A percentile compares a stretch with the other conserved stretches of the same genome.
phyloP scores from a whole-genome alignment of 2,888 invertebrate genomes.

The Trachelus stipa region DNA sequence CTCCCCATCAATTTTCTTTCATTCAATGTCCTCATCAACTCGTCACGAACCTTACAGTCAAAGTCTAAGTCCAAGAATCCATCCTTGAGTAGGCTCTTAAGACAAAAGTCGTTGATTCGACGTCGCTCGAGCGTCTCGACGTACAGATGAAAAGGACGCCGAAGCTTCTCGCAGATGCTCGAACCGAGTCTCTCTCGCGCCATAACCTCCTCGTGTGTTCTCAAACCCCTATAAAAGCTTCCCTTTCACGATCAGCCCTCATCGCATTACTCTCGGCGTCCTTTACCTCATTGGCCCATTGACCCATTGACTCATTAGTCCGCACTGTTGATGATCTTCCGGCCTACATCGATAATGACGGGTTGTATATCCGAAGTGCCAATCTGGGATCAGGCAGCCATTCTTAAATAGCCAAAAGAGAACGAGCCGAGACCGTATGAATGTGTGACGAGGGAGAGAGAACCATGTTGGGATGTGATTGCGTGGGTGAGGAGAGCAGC shows the following conservation, averaged over 20 bases:
- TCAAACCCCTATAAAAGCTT: background rate
- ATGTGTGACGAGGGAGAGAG: constrained; percentile 3
- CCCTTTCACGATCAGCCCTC: background rate
- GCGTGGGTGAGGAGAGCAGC: constrained; percentile 7
- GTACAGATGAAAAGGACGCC: background rate
- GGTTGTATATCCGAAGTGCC: background rate
- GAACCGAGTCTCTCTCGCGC: background rate
- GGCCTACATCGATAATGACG: background rate
- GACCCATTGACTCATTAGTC: background rate
- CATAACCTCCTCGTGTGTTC: background rate
- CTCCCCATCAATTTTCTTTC: background rate
- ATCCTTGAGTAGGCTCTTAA: background rate
- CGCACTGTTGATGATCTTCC: background rate
- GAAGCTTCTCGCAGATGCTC: background rate
- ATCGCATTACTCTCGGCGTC: background rate
- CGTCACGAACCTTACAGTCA: background rate
- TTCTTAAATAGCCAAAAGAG: background rate
- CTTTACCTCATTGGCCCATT: background rate
- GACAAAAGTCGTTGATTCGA: background rate
- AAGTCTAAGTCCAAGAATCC: background rate
- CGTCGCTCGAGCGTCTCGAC: background rate
- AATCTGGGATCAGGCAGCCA: background rate
- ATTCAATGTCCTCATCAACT: background rate
- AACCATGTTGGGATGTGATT: background rate
- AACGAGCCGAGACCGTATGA: background rate